phyloP scores from a whole-genome alignment of 2,888 invertebrate species.

The Leptinotarsa juncta region DNA sequence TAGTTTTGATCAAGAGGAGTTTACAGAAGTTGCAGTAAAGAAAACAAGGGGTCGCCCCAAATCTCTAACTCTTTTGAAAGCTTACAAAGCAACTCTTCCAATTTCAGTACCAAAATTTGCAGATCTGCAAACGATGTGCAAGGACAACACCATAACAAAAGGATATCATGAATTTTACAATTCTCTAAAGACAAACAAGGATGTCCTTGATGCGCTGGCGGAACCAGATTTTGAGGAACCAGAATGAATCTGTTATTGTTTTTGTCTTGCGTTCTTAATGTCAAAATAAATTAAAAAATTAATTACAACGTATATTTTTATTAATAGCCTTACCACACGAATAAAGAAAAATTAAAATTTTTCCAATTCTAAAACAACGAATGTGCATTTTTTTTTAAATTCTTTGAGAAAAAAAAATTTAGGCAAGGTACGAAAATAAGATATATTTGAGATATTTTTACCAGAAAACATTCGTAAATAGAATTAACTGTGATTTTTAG shows the following conservation, averaged over 20 bases:
- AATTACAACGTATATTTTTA: constrained; percentile 2
- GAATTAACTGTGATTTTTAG: not conserved
- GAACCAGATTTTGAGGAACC: constrained; percentile 17
- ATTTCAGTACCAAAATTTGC: constrained; percentile 28
- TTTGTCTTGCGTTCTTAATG: constrained; percentile 1
- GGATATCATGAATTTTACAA: constrained; percentile 39
- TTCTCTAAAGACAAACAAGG: constrained; percentile 33
- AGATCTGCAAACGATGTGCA: constrained; percentile 25
- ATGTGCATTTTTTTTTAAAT: not conserved
- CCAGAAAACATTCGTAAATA: not conserved
- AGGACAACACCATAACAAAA: constrained; percentile 40
- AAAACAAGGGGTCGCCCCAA: not conserved
- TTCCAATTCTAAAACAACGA: constrained; percentile 1
- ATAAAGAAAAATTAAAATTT: not conserved
- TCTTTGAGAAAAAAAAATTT: not conserved
- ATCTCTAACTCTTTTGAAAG: not conserved
- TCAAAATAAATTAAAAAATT: not conserved
- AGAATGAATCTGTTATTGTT: not conserved
- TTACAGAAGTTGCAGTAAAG: not conserved
- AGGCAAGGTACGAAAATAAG: too few relatives aligned
- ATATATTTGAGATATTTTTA: not conserved
- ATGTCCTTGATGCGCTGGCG: constrained; percentile 14
- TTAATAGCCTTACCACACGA: constrained; percentile 1
- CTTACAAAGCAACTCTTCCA: not conserved
- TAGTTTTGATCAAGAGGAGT: too few relatives aligned